phyloP scores from a whole-genome alignment of 2,888 invertebrate species.

The Chrysomela aeneicollis region DNA sequence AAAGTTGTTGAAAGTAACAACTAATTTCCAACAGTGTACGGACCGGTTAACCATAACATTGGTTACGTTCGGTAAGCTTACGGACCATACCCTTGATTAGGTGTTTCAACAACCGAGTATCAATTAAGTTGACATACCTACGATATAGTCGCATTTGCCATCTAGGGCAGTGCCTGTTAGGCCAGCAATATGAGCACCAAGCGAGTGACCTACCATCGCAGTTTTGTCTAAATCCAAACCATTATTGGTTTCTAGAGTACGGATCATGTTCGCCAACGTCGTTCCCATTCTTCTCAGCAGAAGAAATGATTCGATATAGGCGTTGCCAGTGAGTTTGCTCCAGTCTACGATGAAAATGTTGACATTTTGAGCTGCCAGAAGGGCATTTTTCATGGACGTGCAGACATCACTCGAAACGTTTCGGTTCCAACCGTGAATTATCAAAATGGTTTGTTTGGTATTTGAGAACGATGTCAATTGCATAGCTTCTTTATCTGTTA shows the following conservation, averaged over 20 bases:
- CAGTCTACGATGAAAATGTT: slow-evolving; percentile 56
- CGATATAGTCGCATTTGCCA: slow-evolving; percentile 21
- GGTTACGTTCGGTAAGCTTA: too few species aligned
- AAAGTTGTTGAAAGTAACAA: too few species aligned
- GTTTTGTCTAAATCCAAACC: slow-evolving; percentile 25
- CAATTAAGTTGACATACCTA: slow-evolving; percentile 25
- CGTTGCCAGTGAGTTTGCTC: slow-evolving; percentile 33
- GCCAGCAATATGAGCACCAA: slow-evolving; percentile 54
- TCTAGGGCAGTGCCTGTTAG: slow-evolving; percentile 44
- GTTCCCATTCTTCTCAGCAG: slow-evolving; percentile 37
- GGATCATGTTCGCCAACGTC: slow-evolving; percentile 41
- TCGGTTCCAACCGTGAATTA: slow-evolving; percentile 55
- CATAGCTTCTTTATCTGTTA: neutral
- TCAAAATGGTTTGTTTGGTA: slow-evolving; percentile 45
- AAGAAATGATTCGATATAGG: slow-evolving; percentile 18
- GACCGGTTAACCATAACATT: too few species aligned
- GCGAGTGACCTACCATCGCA: slow-evolving; percentile 38
- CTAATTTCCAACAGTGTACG: too few species aligned
- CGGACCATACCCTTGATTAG: too few species aligned
- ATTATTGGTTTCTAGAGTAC: slow-evolving; percentile 17
- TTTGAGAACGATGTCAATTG: slow-evolving; percentile 40
- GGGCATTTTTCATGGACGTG: slow-evolving; percentile 40
- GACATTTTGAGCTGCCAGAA: slow-evolving; percentile 45
- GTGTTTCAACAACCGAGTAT: too few species aligned
- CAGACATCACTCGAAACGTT: slow-evolving; percentile 45